These are phyloP conservation scores for Mylabris sibirica DNA, from an alignment of 2,888 invertebrate species.

Conservation along the genomic window DNA sequence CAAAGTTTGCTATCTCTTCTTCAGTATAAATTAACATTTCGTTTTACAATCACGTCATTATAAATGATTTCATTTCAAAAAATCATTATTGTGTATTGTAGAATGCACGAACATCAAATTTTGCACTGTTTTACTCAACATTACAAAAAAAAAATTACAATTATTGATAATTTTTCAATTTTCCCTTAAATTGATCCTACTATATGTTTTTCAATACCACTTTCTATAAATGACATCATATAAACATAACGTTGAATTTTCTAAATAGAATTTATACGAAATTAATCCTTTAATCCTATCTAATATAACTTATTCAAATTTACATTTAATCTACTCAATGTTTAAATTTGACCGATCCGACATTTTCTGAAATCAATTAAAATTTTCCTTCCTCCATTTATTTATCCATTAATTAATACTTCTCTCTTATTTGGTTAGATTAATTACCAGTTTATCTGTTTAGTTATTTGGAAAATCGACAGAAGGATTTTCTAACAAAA, in stretches of 20 bases:
- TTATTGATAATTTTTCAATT: too few relatives aligned
- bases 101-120: not conserved
- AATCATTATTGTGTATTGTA: not conserved
- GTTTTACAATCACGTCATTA: constrained; percentile 5
- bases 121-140: too few relatives aligned
- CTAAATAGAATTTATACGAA: constrained; percentile 5
- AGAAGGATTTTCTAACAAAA: not conserved
- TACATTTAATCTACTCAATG: constrained; percentile 25
- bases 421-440: not conserved
- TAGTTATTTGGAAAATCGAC: not conserved
- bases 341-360: constrained; percentile 12
- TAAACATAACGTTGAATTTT: constrained; percentile 8
- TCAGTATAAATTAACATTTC: not conserved
- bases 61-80: not conserved
- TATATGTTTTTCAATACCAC: not conserved
- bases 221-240: constrained; percentile 6
- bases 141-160: too few relatives aligned
- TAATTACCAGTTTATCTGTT: not conserved
- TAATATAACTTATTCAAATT: constrained; percentile 22
- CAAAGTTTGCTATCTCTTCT: constrained; percentile 3
- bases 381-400: not conserved
- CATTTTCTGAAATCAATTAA: not conserved
- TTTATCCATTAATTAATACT: not conserved
- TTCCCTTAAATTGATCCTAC: not conserved
- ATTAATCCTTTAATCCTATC: constrained; percentile 21